These are phyloP conservation scores for Lucilia sericata DNA, from an alignment of 1,140 invertebrate species.

Conservation along the genomic window DNA sequence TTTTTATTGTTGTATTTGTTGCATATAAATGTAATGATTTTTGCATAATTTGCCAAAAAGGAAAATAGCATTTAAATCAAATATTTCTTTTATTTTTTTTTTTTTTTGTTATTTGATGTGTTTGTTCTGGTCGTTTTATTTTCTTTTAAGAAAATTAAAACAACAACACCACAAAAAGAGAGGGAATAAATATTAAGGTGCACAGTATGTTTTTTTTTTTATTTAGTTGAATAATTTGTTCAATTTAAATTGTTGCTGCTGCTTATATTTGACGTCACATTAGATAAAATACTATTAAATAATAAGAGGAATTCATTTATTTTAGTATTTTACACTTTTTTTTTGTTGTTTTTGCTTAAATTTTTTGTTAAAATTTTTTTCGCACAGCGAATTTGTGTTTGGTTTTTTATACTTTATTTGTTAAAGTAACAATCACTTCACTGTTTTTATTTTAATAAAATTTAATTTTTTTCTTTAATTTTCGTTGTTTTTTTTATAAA, in stretches of 20 bases:
- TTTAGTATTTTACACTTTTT: background rate
- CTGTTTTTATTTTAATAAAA: background rate
- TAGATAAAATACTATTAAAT: background rate
- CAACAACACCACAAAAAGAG: background rate
- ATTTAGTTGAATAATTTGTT: too few species aligned
- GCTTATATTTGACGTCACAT: background rate
- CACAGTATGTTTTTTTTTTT: background rate
- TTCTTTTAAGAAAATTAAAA: background rate
- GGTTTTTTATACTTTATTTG: background rate
- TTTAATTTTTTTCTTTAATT: background rate
- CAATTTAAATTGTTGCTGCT: conserved; percentile 1
- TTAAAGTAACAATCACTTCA: background rate
- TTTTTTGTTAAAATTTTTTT: background rate
- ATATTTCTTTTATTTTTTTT: background rate
- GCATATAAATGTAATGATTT: background rate
- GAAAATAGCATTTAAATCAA: background rate
- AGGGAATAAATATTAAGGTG: background rate
- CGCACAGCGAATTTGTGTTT: background rate
- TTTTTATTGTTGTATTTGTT: background rate
- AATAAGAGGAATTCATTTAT: background rate
- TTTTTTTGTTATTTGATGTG: background rate
- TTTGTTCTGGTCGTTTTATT: background rate
- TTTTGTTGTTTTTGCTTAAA: background rate
- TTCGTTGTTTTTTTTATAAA: background rate
- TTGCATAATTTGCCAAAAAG: conserved; percentile 17